phyloP scores from a whole-genome alignment of 2,113 vertebrate species.

The Meles meles region DNA sequence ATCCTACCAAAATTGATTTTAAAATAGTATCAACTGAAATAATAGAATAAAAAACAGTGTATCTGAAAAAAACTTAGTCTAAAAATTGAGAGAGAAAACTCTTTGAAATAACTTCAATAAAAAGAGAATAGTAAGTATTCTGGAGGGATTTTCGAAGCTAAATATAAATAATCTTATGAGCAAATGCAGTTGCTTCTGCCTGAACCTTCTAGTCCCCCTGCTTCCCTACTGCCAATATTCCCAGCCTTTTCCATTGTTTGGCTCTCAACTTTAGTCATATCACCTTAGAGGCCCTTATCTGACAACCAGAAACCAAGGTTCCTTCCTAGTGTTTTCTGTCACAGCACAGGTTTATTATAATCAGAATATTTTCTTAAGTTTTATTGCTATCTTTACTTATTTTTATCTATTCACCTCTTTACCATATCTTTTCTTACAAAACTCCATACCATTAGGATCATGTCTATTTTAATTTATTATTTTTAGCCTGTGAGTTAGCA shows the following conservation, averaged over 20 bases:
- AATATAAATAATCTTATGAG: neutral
- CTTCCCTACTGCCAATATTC: neutral
- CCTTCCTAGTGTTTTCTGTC: neutral
- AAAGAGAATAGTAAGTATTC: neutral
- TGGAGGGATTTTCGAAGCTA: neutral
- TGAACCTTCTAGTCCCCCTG: neutral
- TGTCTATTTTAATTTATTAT: neutral
- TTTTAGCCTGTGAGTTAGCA: neutral
- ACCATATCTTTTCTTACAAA: neutral
- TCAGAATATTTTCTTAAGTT: neutral
- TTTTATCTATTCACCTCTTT: neutral
- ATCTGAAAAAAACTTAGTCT: neutral
- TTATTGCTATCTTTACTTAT: neutral
- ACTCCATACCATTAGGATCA: neutral
- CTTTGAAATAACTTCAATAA: neutral
- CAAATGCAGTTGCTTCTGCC: neutral
- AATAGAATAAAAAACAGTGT: neutral
- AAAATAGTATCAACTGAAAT: neutral
- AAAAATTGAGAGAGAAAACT: neutral
- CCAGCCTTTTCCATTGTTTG: neutral
- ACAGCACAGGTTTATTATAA: neutral
- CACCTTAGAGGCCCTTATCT: neutral
- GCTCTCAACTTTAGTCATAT: neutral
- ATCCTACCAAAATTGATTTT: neutral
- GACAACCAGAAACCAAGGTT: neutral